Conservation (phyloP, 1,140 invertebrate species). For the Orchestia grillus region DNA sequence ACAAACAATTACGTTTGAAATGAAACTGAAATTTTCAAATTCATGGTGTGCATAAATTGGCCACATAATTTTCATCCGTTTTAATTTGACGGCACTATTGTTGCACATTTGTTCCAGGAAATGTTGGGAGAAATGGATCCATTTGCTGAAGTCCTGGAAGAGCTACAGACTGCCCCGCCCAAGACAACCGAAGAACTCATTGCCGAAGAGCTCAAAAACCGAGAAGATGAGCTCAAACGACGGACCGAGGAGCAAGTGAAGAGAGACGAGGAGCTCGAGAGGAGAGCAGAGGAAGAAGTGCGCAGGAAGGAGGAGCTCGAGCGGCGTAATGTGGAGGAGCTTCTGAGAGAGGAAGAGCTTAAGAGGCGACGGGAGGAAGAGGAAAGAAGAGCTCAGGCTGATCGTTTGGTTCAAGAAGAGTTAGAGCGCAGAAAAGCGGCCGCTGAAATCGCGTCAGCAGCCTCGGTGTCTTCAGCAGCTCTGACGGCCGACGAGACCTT, state of each 20-base stretch:
- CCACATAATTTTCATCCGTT: neutral
- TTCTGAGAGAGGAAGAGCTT: neutral
- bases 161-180: neutral
- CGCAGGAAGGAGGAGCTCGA: neutral
- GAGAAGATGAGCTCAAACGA: neutral
- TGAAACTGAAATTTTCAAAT: neutral
- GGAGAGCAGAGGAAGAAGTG: neutral
- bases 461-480: neutral
- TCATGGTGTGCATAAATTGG: neutral
- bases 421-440: conserved; percentile 16
- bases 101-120: neutral
- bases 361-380: conserved; percentile 18
- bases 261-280: neutral
- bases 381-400: neutral
- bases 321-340: neutral
- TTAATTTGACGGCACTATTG: neutral
- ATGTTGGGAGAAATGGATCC: neutral
- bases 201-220: neutral
- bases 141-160: conserved; percentile 27
- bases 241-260: neutral
- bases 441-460: neutral
- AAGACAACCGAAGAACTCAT: neutral
- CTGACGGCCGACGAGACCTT: neutral
- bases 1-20: neutral
- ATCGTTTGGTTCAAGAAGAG: conserved; percentile 36